phyloP scores from a whole-genome alignment of 2,888 invertebrate species.

The Caenorhabditis sulstoni region DNA sequence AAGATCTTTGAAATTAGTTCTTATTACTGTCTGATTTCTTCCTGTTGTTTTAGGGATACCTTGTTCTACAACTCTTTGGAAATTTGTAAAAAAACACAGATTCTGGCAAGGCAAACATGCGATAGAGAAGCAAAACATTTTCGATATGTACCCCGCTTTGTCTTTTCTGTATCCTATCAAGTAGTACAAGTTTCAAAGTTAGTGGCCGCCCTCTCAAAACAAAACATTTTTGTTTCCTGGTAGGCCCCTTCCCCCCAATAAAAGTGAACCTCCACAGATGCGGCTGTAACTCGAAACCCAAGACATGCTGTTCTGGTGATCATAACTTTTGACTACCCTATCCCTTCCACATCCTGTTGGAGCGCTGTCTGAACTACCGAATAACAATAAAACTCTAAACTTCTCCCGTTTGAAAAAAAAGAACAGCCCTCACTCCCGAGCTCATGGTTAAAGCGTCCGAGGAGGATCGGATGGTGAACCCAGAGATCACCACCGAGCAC shows the following conservation, averaged over 20 bases:
- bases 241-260: not conserved
- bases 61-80: too few species aligned
- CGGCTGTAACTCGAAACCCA: not conserved
- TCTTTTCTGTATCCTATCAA: too few species aligned
- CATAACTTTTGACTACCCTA: constrained; percentile 47
- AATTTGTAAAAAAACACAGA: too few species aligned
- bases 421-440: not conserved
- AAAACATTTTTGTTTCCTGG: not conserved
- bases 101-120: too few species aligned
- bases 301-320: constrained; percentile 27
- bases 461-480: constrained; percentile 19
- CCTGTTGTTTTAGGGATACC: too few species aligned
- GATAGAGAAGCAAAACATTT: not conserved
- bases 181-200: too few species aligned
- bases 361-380: constrained; percentile 9
- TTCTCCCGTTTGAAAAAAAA: constrained; percentile 1
- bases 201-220: not conserved
- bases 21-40: too few species aligned
- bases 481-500: constrained; percentile 31
- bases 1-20: not conserved
- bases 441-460: constrained; percentile 34
- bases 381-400: constrained; percentile 46
- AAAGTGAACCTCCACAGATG: not conserved
- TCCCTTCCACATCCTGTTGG: constrained; percentile 6
- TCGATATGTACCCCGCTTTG: not conserved